These are phyloP conservation scores for Ia io DNA, from an alignment of 2,113 vertebrate species.

Conservation along the genomic window DNA sequence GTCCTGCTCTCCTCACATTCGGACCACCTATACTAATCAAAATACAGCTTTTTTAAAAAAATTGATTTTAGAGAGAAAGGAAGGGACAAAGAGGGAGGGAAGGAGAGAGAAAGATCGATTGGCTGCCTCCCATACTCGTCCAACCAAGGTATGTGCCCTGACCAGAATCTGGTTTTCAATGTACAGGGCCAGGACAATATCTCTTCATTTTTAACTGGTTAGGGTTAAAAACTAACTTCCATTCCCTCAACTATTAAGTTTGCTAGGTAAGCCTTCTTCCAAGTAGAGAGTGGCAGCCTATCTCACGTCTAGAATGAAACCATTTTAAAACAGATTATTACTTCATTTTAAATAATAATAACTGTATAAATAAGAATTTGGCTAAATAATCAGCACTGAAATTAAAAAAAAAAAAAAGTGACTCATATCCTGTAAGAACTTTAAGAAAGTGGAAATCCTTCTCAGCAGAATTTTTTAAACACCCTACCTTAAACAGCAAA, in stretches of 20 bases:
- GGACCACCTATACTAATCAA: background rate
- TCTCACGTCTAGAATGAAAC: slow-evolving; percentile 29
- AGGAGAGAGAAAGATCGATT: background rate
- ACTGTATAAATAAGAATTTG: slow-evolving; percentile 35
- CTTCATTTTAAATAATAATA: slow-evolving; percentile 39
- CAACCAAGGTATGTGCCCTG: background rate
- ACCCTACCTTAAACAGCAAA: slow-evolving; percentile 28
- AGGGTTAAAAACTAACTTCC: background rate
- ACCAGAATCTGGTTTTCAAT: background rate
- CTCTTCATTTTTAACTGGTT: background rate
- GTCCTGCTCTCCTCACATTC: background rate
- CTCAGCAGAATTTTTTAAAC: slow-evolving; percentile 56
- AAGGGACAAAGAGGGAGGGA: background rate
- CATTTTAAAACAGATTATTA: slow-evolving; percentile 28
- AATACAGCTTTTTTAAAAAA: background rate
- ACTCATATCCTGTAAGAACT: slow-evolving; percentile 63
- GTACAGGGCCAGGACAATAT: background rate
- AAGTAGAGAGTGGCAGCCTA: background rate
- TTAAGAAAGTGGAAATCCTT: slow-evolving; percentile 51
- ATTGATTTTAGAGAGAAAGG: background rate
- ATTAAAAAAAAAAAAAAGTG: slow-evolving; percentile 39
- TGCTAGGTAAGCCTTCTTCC: background rate
- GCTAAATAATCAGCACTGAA: slow-evolving; percentile 43
- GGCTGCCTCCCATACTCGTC: background rate
- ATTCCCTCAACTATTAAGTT: background rate